These are phyloP conservation scores for Cyaniris semiargus DNA, from an alignment of 2,888 invertebrate genomes.

Conservation along the genomic window DNA sequence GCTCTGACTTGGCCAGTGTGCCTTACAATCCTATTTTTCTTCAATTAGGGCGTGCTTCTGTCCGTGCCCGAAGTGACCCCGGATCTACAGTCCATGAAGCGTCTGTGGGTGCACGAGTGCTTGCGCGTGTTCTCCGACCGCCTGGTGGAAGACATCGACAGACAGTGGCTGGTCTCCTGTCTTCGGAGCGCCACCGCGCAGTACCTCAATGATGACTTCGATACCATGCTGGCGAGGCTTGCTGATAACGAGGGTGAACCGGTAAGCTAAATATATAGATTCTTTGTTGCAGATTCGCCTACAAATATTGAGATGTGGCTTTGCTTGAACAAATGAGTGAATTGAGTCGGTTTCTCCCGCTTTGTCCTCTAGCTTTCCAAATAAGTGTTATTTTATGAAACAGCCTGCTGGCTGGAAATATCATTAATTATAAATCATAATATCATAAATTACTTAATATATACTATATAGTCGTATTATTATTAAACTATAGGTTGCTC, in stretches of 20 bases:
- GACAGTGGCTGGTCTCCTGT: conserved; percentile 88
- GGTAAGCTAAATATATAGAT: conserved; percentile 40
- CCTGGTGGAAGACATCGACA: conserved; percentile 90
- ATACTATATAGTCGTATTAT: too few relatives aligned
- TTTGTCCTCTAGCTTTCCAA: too few relatives aligned
- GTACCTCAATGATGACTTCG: conserved; percentile 84
- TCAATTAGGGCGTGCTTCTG: conserved; percentile 88
- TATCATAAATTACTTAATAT: too few relatives aligned
- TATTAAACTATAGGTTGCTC: too few relatives aligned
- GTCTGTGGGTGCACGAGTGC: conserved; percentile 97
- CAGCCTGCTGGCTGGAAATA: too few relatives aligned
- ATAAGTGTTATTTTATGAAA: too few relatives aligned
- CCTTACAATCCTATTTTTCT: neutral
- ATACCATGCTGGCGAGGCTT: conserved; percentile 85
- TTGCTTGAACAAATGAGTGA: too few relatives aligned
- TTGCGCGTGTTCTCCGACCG: conserved; percentile 96
- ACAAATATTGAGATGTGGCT: too few relatives aligned
- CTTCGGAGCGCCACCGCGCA: conserved; percentile 81
- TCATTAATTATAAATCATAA: too few relatives aligned
- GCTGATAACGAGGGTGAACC: conserved; percentile 52
- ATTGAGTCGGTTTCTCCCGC: too few relatives aligned
- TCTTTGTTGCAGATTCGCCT: neutral
- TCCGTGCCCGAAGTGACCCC: conserved; percentile 96
- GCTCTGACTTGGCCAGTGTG: neutral
- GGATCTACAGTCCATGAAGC: conserved; percentile 90